Evolutionary conservation across 2,888 invertebrate genomes (phyloP).

Genomic region (Acleris sparsana): DNA sequence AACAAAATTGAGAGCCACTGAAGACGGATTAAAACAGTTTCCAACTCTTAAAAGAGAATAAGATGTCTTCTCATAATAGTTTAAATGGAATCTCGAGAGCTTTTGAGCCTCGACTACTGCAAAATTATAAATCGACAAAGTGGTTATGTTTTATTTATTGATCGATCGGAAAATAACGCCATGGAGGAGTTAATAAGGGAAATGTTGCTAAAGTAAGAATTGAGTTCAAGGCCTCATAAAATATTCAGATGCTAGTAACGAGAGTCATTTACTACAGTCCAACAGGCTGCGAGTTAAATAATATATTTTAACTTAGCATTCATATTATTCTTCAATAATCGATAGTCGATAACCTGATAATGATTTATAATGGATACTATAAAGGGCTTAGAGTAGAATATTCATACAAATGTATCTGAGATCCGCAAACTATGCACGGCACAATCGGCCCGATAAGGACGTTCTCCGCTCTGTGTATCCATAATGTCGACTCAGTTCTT

Average conservation of each 20-base stretch:
- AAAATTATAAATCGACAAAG: slow-evolving; percentile 26
- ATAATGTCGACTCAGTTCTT: slow-evolving; percentile 16
- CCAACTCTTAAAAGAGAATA: slow-evolving; percentile 13
- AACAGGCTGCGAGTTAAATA: too few relatives aligned
- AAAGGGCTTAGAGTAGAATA: too few relatives aligned
- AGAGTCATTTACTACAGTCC: too few relatives aligned
- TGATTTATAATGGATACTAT: too few relatives aligned
- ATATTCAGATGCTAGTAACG: too few relatives aligned
- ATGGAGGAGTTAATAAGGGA: too few relatives aligned
- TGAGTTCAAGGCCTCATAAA: too few relatives aligned
- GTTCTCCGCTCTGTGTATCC: slow-evolving; percentile 5
- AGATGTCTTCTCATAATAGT: slow-evolving; percentile 36
- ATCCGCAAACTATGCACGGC: not conserved
- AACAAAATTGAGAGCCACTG: slow-evolving; percentile 13
- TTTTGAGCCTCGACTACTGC: slow-evolving; percentile 21
- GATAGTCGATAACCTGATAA: too few relatives aligned
- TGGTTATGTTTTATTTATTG: slow-evolving; percentile 12
- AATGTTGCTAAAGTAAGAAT: too few relatives aligned
- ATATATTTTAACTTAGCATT: too few relatives aligned
- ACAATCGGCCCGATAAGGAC: not conserved
- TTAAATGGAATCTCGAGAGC: slow-evolving; percentile 37
- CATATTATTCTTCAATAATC: too few relatives aligned
- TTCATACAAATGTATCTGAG: not conserved
- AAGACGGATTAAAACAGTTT: slow-evolving; percentile 29
- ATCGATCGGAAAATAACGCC: not conserved